These are phyloP conservation scores for Trimorus sp. DNA, from an alignment of 2,888 invertebrate genomes.

Conservation along the genomic window DNA sequence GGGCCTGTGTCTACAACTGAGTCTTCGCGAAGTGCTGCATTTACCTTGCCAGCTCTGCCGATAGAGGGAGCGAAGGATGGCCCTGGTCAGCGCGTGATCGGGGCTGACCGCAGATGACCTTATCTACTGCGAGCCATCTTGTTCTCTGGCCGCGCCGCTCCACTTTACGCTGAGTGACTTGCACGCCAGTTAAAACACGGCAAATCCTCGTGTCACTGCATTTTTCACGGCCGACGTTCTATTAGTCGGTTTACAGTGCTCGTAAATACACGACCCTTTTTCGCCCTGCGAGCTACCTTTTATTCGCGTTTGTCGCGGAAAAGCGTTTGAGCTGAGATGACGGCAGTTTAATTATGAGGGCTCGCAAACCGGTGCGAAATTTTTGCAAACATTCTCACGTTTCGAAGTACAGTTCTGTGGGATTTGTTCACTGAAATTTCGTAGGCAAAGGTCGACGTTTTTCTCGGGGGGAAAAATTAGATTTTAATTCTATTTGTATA, in stretches of 20 bases:
- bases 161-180: slow-evolving; percentile 51
- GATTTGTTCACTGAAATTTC: no score
- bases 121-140: slow-evolving; percentile 40
- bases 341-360: no score
- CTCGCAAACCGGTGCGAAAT: no score
- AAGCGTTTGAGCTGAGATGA: no score
- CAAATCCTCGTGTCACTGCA: slow-evolving; percentile 49
- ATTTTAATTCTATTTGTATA: no score
- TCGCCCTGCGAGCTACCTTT: no score
- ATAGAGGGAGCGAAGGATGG: slow-evolving; percentile 30
- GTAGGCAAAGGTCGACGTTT: no score
- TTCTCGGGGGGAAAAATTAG: no score
- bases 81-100: slow-evolving; percentile 45
- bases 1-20: slow-evolving; percentile 37
- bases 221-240: slow-evolving; percentile 43
- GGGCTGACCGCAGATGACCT: slow-evolving; percentile 59
- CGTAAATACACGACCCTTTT: slow-evolving; percentile 22
- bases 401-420: no score
- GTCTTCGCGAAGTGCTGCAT: slow-evolving; percentile 47
- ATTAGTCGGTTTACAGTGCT: slow-evolving; percentile 49
- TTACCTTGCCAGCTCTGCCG: slow-evolving; percentile 29
- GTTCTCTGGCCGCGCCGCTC: slow-evolving; percentile 27
- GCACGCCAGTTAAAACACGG: slow-evolving; percentile 49
- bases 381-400: no score
- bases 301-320: no score